Evolutionary conservation across 2,888 invertebrate genomes (phyloP), one percentile per base, ranked within the genome.

Genomic region (Mesorhabditis sp.): DNA sequence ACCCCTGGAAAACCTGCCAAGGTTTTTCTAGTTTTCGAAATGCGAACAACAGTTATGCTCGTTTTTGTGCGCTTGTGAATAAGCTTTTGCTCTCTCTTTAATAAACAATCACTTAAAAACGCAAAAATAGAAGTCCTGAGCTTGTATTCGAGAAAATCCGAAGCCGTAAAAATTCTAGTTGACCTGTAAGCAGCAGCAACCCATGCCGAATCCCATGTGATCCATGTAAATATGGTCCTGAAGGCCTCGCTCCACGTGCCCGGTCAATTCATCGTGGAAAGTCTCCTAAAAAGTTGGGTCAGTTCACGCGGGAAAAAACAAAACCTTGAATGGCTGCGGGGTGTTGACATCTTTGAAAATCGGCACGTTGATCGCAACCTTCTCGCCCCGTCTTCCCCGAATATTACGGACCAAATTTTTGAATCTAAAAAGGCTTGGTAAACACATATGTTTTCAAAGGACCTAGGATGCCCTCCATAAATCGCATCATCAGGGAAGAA

Each of bases 201-300:
- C 98, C 98, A 98, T 98, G 69, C 96, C 97, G 87, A 98, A 98
- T 43, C 96, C 97, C 97, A 98, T 97, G 1, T 95, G 94, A 87
- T 99, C 98, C 92, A 98, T 92, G 85, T 97, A 95, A 75, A 99
- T 92, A 84, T 94, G 93, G 88, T 96, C 93, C 0, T 92, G 92
- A 82, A 90, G 89, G 0, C 92, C 92, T 1, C 91, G 91, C 89
- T 88, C 72, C 88, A 66, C 67, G 42, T 80, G 77, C 43, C 81
- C 87, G 10, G 71, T 65, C 5, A 28, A 69, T 62, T 72, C 76
- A 43, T 72, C 64, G 5, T 85, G 79, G 28, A 90, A 87, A 81
- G 90, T 89, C 84, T 91, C 91, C 73, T 88, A 86, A 81, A 94
- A 92, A 4, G 28, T 28, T 28, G 15, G 5, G n/a, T 62, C 10